phyloP scores from a whole-genome alignment of 2,888 invertebrate genomes.

The Heliconius cydno region DNA sequence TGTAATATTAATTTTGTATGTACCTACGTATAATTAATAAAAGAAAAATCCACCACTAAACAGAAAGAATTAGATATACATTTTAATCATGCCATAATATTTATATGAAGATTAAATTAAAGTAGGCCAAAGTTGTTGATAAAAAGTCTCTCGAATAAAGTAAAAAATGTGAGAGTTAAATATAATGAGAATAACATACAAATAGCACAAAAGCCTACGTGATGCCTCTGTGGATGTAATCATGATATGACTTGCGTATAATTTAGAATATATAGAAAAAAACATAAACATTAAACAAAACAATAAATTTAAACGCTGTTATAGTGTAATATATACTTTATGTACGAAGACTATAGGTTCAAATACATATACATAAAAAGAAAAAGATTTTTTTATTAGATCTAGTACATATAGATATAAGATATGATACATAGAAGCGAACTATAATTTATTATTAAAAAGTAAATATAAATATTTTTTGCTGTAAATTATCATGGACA shows the following conservation, averaged over 20 bases:
- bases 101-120: constrained; percentile 20
- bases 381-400: too few species aligned
- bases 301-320: not conserved
- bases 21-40: too few species aligned
- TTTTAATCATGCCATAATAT: not conserved
- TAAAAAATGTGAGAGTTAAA: constrained; percentile 19
- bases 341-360: not conserved
- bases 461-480: too few species aligned
- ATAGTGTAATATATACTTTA: not conserved
- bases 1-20: not conserved
- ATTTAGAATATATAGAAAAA: constrained; percentile 12
- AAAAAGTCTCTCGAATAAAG: constrained; percentile 8
- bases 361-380: not conserved
- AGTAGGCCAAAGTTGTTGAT: constrained; percentile 18
- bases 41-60: not conserved
- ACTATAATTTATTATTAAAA: too few species aligned
- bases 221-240: constrained; percentile 10
- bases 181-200: constrained; percentile 20
- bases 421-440: too few species aligned
- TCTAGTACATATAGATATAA: too few species aligned
- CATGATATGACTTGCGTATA: constrained; percentile 12
- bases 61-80: not conserved
- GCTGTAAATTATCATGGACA: not conserved
- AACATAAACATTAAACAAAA: too few species aligned
- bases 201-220: constrained; percentile 7